Evolutionary conservation across 2,797 vertebrate species (phyloP).

Genomic region (Neomorphus geoffroyi): DNA sequence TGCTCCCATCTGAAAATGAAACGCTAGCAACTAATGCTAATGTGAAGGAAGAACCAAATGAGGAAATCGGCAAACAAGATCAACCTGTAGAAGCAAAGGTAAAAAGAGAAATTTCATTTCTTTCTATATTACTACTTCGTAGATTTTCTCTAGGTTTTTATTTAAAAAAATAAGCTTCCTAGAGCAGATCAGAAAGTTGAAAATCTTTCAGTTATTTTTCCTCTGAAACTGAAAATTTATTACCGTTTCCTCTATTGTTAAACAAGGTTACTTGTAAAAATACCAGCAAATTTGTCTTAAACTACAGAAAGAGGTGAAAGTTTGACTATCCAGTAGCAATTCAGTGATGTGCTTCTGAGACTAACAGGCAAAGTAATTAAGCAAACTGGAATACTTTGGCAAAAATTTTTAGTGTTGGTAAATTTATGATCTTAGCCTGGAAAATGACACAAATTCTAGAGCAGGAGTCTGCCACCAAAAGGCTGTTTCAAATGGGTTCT

Average conservation of each 20-base stretch:
- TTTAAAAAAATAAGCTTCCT: not conserved
- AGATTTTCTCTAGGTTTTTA: not conserved
- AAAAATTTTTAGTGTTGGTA: not conserved
- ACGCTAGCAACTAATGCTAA: not conserved
- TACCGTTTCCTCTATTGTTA: not conserved
- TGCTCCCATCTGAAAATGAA: constrained; percentile 22
- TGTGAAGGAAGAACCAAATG: constrained; percentile 35
- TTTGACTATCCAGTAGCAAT: not conserved
- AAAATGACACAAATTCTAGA: not conserved
- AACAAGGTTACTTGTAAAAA: not conserved
- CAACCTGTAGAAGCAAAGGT: constrained; percentile 73
- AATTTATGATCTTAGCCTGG: not conserved
- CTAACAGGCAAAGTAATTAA: not conserved
- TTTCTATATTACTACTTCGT: not conserved
- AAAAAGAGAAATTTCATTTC: not conserved
- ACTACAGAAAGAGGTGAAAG: not conserved
- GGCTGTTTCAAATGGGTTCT: not conserved
- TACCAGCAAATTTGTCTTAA: not conserved
- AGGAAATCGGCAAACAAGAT: constrained; percentile 53
- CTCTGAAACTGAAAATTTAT: not conserved
- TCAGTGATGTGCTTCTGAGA: not conserved
- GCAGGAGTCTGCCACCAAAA: not conserved
- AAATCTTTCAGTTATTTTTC: not conserved
- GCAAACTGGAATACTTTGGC: not conserved
- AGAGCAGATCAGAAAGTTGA: not conserved